Evolutionary conservation across 2,888 invertebrate genomes (phyloP), one percentile per base, ranked within the genome.

Genomic region (Aspidapion aeneum): DNA sequence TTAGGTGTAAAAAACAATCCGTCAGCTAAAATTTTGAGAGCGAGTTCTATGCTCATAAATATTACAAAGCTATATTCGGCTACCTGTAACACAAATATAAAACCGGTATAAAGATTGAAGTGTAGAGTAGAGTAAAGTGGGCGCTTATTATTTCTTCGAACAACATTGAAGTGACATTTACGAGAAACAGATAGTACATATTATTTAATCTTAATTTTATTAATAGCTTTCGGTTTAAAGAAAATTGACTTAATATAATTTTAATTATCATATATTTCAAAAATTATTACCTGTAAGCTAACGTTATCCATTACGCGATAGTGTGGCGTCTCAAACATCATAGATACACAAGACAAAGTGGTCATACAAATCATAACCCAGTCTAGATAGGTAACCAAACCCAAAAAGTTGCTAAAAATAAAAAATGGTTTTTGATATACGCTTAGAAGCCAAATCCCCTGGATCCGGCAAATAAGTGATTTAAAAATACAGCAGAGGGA

Each of bases 331-430:
- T 99, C 99, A 76, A 98, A 96, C 92, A 98, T 96, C 98, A 99
- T 98, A 0, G 98, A 98, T 59, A 96, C 87, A 78, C 98, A 99
- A 0, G 98, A 98, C 12, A 98, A 82, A 0, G 98, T 97, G 0
- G 99, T 99, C 58, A 96, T 94, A 78, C 94, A 91, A 69, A 99
- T 99, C 98, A 99, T 99, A 1, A 97, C 91, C 99, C 99, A 99
- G 80, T 99, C 99, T 76, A 99, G 84, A 78, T 99, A 99, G 0
- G 98, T 97, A 18, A 99, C 98, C 64, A 99, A 84, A 0, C 99
- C 98, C 50, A 99, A 84, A 75, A 99, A 92, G 79, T 98, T 98
- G 75, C 98, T 97, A 81, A 60, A 84, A 84, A 50, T 55, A 16
- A 21, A 35, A 35, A 35, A 12, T 7, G 35, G 3, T 35, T 35